Base-by-base conservation (phyloP, 2,113 vertebrate species). In the Tiliqua scincoides region DNA sequence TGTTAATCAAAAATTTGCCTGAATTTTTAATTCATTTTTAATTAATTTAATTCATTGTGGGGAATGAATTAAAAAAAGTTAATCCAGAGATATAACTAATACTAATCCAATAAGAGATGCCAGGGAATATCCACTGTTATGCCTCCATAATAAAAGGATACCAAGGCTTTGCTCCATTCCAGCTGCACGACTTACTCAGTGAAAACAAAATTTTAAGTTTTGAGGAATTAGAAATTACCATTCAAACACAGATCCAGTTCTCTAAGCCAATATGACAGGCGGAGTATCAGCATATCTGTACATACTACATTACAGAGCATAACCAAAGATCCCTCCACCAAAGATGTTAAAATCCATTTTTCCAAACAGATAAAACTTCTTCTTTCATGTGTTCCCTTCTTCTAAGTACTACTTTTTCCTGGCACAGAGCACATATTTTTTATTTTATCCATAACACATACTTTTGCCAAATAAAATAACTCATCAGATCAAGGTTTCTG, bases 401-500 rank as follows among this genome's bases (percentile, higher is more conserved):
- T 76, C 18, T 48, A 0, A 54, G 62, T 57, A 27, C 83, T 79
- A 48, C 62, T 40, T 2, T 0, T 0, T 59, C 52, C 8, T 0
- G 0, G 52, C 40, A 83, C 14, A 57, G 43, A 83, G 54, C 3
- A 6, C 32, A 15, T 59, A 37, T 62, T 83, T n/a, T 93, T 89
- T 88, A 76, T 71, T 88, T 75, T 80, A 90, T 54, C 63, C 57
- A 67, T 0, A 90, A 59, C 62, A 84, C 78, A 84, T 61, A 70
- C 52, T 37, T 40, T 59, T 82, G 77, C 18, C 87, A 89, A 91
- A 87, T 0, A 88, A 5, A 73, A 61, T 0, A 89, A 83, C 72
- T 83, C 77, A 85, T 68, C 79, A 88, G 63, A 90, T 83, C 65
- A 77, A 73, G 20, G 37, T 79, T 89, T 90, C 81, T 89, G 72